Percentiles rank a stretch among this genome's conserved stretches.
phyloP scores from a whole-genome alignment of 2,113 vertebrate species.

The Myotis brandtii region DNA sequence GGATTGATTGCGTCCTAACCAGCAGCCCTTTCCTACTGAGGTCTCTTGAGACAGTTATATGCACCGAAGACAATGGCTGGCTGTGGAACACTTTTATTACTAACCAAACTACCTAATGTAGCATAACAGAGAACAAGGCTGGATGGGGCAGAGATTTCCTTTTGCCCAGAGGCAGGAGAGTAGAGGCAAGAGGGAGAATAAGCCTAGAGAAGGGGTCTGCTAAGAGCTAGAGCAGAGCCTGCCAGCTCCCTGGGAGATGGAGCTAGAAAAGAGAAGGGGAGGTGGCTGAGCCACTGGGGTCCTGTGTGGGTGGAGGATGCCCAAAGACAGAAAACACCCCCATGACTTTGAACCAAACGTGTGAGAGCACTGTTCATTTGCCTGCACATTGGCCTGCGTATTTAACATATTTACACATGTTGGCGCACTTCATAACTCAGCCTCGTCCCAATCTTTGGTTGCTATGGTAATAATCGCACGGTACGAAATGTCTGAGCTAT shows the following conservation, averaged over 20 bases:
- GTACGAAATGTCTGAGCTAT: neutral
- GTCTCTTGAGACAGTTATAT: neutral
- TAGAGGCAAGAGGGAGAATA: neutral
- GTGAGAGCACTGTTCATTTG: no score
- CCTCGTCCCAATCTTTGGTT: neutral
- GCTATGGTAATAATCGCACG: neutral
- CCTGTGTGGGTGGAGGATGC: neutral
- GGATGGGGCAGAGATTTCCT: neutral
- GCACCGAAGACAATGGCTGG: neutral
- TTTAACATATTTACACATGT: neutral
- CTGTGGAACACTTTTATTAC: neutral
- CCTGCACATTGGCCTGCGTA: neutral
- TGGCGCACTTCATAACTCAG: neutral
- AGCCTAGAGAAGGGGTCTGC: neutral
- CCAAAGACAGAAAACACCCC: neutral
- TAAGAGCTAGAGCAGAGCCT: neutral
- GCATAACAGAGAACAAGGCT: neutral
- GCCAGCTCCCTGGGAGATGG: neutral
- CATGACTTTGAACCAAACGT: neutral
- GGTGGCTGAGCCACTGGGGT: neutral
- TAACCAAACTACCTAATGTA: neutral
- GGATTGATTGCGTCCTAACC: neutral
- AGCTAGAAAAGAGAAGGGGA: neutral
- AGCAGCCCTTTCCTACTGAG: neutral
- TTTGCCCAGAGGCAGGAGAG: neutral